phyloP scores from a whole-genome alignment of 2,797 vertebrate genomes.

The Enteromius afrohamiltoni region DNA sequence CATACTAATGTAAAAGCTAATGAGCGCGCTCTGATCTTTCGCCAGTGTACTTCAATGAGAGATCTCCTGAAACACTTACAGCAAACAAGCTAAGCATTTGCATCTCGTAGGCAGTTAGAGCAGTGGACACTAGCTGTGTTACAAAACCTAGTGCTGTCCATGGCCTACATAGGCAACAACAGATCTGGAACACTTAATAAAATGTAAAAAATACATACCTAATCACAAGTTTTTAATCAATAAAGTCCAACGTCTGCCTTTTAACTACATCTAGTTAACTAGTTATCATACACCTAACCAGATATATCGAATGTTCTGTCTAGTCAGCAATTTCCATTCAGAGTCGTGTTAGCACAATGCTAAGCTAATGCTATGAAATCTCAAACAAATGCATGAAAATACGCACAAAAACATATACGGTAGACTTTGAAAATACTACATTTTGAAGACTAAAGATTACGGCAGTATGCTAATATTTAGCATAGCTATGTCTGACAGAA shows the following conservation, averaged over 20 bases:
- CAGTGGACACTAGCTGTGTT: neutral
- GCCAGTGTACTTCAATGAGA: neutral
- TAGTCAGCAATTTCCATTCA: no score
- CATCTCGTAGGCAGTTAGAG: neutral
- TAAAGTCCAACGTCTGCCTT: neutral
- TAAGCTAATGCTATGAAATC: neutral
- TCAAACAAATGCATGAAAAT: neutral
- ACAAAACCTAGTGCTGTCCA: neutral
- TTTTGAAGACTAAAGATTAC: neutral
- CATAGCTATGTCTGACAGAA: neutral
- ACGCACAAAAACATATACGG: neutral
- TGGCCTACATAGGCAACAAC: neutral
- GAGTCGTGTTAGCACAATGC: neutral
- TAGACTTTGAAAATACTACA: neutral
- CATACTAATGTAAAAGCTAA: neutral
- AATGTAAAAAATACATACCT: neutral
- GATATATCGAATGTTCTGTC: neutral
- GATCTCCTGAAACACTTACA: neutral
- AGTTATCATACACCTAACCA: neutral
- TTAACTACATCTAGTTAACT: neutral
- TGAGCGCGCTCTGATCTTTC: neutral
- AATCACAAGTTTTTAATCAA: neutral
- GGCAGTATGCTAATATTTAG: neutral
- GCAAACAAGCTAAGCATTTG: neutral
- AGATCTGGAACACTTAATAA: neutral